Base-by-base conservation (phyloP, 2,888 invertebrate genomes). In the Lycophotia porphyrea region DNA sequence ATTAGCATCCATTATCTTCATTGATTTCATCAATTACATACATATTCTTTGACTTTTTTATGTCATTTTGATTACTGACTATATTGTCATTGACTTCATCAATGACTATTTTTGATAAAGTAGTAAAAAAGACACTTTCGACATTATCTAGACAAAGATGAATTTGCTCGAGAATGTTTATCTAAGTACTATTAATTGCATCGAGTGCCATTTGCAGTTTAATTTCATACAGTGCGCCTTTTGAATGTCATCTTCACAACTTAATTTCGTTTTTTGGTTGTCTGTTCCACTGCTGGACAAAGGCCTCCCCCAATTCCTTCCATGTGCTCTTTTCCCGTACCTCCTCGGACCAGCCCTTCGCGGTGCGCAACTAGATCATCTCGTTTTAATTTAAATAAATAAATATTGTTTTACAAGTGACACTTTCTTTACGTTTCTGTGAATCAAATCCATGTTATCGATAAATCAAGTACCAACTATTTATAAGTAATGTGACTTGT, bases 61-160 rank as follows among this genome's bases (percentile, higher is more conserved):
- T 49, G 49, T 49, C 24, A 24, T 24, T 24, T 49, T 49, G 9
- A 11, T 49, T 49, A 8, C 11, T 52, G n/a, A 2, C 24, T 24
- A 15, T 8, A 47, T 47, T 47, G 24, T 3, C 24, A 24, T 44
- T 44, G 18, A 15, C 47, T 47, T 21, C 21, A 47, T 47, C 24
- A 8, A 47, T 47, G 47, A 3, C 8, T 47, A 47, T 47, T 21
- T 21, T 47, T 24, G 9, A 24, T 1, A 9, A 49, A n/a, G 24
- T 4, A 1, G 1, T 11, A 7, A 44, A 44, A 87, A 52, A 13
- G 52, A 27, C 52, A n/a, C 13, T 36, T 61, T 13, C 88, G 90
- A 91, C 90, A 84, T 82, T 89, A 91, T 89, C 91, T 89, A 80
- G 93, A 93, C 93, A 83, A 81, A 88, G 92, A 93, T 90, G 89